Percentiles rank a stretch among this genome's conserved stretches.
These are phyloP conservation scores for Megastigmus dorsalis DNA, from an alignment of 2,888 invertebrate species.

Conservation along the genomic window DNA sequence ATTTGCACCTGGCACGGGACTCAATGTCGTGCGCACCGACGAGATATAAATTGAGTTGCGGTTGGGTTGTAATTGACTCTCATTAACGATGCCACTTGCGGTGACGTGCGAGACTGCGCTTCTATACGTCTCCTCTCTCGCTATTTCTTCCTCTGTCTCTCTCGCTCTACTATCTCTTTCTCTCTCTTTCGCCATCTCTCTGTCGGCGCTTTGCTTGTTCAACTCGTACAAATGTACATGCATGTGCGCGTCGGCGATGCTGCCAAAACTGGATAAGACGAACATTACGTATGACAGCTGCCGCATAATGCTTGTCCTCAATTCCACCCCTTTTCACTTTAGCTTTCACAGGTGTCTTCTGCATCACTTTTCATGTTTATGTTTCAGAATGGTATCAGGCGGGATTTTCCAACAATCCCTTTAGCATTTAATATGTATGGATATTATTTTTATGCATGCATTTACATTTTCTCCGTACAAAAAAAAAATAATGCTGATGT, in stretches of 20 bases:
- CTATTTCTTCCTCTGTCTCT: constrained; percentile 4
- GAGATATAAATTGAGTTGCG: constrained; percentile 62
- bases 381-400: too few relatives aligned
- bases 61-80: constrained; percentile 58
- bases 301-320: too few relatives aligned
- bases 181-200: not conserved
- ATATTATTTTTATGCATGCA: too few relatives aligned
- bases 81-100: constrained; percentile 59
- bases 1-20: constrained; percentile 17
- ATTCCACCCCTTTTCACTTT: not conserved
- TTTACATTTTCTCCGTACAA: too few relatives aligned
- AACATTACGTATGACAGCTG: too few relatives aligned
- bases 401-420: too few relatives aligned
- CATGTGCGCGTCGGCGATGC: not conserved
- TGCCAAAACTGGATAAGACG: too few relatives aligned
- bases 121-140: not conserved
- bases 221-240: not conserved
- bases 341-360: too few relatives aligned
- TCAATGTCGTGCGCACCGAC: not conserved
- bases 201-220: not conserved
- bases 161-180: not conserved
- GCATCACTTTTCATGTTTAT: too few relatives aligned
- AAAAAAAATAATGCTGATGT: too few relatives aligned
- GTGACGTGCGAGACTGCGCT: constrained; percentile 20
- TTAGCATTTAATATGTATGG: too few relatives aligned